Conservation (phyloP, 2,113 vertebrate genomes). For the Verasper variegatus region DNA sequence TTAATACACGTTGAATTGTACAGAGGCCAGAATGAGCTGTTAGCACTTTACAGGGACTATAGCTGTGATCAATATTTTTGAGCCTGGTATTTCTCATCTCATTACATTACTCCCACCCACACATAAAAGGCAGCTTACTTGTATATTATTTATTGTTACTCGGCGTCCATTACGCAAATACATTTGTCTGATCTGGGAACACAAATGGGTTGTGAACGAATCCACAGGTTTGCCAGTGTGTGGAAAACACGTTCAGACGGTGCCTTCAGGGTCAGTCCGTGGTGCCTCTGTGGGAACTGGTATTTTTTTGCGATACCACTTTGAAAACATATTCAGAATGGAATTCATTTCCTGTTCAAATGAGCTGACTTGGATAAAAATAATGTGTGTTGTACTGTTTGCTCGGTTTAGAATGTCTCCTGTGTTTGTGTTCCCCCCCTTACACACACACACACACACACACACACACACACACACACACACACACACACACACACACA, state of each 20-base stretch:
- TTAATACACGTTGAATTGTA: too few species aligned
- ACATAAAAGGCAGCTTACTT: too few species aligned
- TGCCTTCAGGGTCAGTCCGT: background rate
- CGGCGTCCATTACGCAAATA: background rate
- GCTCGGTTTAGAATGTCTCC: conserved; percentile 36
- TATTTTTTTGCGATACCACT: conserved; percentile 5
- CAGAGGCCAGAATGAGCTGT: too few species aligned
- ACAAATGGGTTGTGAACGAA: background rate
- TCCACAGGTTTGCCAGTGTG: background rate
- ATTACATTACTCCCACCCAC: too few species aligned
- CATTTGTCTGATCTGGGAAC: too few species aligned
- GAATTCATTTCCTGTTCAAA: conserved; percentile 36
- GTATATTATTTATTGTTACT: too few species aligned
- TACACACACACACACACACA: too few species aligned
- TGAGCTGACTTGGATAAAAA: conserved; percentile 9
- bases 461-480: too few species aligned
- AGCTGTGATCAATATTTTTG: too few species aligned
- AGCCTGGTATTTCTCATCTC: too few species aligned
- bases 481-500: too few species aligned
- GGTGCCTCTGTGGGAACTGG: conserved; percentile 7
- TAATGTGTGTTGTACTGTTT: conserved; percentile 20
- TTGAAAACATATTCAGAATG: conserved; percentile 17
- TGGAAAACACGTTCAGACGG: background rate
- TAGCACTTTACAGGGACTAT: too few species aligned
- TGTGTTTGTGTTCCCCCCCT: conserved; percentile 3